These are phyloP conservation scores for Gyps fulvus DNA, from an alignment of 2,113 vertebrate species.

Conservation along the genomic window DNA sequence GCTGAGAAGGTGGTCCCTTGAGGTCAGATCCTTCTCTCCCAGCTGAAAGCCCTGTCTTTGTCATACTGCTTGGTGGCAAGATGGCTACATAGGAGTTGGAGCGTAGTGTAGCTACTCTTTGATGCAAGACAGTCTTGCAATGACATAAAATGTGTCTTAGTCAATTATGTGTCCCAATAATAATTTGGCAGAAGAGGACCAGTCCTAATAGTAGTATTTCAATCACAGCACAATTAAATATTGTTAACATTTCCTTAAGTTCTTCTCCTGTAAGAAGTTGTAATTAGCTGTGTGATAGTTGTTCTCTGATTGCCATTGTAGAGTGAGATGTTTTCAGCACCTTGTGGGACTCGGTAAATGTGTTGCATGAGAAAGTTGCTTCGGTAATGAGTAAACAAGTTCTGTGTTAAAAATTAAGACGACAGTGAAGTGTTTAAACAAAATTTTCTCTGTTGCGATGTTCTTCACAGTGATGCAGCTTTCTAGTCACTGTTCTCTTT, in stretches of 20 bases:
- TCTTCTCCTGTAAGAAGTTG: neutral
- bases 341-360: neutral
- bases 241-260: neutral
- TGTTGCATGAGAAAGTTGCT: neutral
- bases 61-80: rapidly evolving
- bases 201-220: neutral
- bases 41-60: neutral
- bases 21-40: neutral
- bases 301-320: neutral
- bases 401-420: neutral
- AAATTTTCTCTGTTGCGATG: neutral
- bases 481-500: neutral
- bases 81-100: neutral
- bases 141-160: neutral
- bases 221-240: neutral
- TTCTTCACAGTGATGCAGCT: neutral
- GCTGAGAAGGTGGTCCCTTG: neutral
- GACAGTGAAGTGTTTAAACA: neutral
- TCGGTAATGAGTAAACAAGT: neutral
- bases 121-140: neutral
- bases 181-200: neutral
- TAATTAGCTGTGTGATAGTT: neutral
- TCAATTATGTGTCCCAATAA: neutral
- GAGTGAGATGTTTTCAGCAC: neutral
- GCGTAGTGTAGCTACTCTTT: neutral